Conservation (phyloP, 1,140 invertebrate species). For the Eurosta solidaginis region DNA sequence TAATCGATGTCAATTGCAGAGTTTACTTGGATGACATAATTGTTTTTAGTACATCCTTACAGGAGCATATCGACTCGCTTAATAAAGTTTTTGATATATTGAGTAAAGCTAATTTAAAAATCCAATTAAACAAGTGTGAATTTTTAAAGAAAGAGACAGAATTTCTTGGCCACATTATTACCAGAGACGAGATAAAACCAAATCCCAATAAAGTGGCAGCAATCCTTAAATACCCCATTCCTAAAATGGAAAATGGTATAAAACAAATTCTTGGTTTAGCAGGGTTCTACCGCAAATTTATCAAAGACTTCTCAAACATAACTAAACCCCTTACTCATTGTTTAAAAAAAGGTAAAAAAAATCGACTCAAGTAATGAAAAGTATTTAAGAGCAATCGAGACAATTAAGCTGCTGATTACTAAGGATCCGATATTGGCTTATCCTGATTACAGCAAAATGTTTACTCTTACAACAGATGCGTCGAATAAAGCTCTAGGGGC, state of each 20-base stretch:
- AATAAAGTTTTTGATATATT: constrained; percentile 45
- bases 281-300: too few relatives aligned
- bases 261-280: constrained; percentile 46
- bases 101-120: constrained; percentile 48
- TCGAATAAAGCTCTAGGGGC: background rate
- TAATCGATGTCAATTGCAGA: constrained; percentile 46
- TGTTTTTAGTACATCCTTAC: constrained; percentile 49
- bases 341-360: constrained; percentile 30
- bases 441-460: too few relatives aligned
- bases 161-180: constrained; percentile 49
- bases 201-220: constrained; percentile 42
- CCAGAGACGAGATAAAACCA: constrained; percentile 39
- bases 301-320: constrained; percentile 34
- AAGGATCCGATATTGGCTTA: background rate
- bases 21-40: constrained; percentile 61
- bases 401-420: background rate
- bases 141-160: constrained; percentile 47
- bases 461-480: background rate
- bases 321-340: constrained; percentile 29
- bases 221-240: constrained; percentile 41
- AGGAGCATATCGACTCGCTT: constrained; percentile 52
- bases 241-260: constrained; percentile 46
- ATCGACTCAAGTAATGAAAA: background rate
- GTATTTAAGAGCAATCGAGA: background rate
- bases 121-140: constrained; percentile 48